A percentile compares a stretch with the other conserved stretches of the same genome.
These are phyloP conservation scores for Elysia crispata DNA, from an alignment of 2,888 invertebrate species.

Conservation along the genomic window DNA sequence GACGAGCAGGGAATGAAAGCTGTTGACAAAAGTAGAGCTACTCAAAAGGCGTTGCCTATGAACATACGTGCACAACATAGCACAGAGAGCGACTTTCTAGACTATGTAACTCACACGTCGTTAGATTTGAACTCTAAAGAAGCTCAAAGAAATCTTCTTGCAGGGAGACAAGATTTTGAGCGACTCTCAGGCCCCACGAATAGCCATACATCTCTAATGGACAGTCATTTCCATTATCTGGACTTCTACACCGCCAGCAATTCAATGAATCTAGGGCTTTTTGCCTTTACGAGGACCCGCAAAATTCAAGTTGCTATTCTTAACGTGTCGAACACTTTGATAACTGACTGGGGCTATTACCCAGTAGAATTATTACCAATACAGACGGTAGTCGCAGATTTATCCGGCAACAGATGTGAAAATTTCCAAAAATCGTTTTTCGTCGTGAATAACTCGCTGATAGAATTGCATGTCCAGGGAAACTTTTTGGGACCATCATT, in stretches of 20 bases:
- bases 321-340: constrained; percentile 28
- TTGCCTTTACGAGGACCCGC: background rate
- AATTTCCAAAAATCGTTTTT: constrained; percentile 4
- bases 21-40: no score
- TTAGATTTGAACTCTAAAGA: background rate
- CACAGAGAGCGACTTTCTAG: background rate
- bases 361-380: background rate
- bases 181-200: background rate
- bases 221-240: background rate
- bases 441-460: constrained; percentile 11
- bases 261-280: constrained; percentile 23
- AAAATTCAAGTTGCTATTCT: background rate
- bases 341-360: constrained; percentile 26
- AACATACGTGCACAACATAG: no score
- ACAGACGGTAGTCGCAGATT: constrained; percentile 25
- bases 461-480: constrained; percentile 10
- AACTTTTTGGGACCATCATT: constrained; percentile 30
- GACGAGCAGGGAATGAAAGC: background rate
- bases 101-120: background rate
- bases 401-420: constrained; percentile 36
- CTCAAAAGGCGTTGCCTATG: no score
- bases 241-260: constrained; percentile 10
- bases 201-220: background rate
- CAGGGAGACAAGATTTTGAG: background rate
- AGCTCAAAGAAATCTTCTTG: background rate